phyloP scores from a whole-genome alignment of 2,888 invertebrate genomes.

The Eupithecia subfuscata region DNA sequence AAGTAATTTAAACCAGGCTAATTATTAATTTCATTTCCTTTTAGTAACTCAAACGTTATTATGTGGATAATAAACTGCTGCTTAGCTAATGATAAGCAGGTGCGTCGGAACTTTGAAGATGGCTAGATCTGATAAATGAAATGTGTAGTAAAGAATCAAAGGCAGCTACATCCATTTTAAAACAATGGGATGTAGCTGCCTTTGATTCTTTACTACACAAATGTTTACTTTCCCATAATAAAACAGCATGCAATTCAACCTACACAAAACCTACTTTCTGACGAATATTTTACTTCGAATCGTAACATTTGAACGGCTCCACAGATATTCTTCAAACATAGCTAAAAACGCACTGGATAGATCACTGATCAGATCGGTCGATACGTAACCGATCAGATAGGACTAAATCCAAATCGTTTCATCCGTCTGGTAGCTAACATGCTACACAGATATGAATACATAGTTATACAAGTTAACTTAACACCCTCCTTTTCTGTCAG shows the following conservation, averaged over 20 bases:
- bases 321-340: not conserved
- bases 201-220: no score
- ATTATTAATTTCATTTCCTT: not conserved
- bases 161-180: no score
- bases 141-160: no score
- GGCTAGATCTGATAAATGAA: constrained; percentile 28
- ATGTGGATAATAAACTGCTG: not conserved
- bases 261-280: no score
- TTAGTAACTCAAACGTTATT: not conserved
- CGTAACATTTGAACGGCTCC: constrained; percentile 12
- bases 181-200: no score
- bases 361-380: not conserved
- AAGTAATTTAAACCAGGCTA: not conserved
- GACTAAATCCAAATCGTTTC: not conserved
- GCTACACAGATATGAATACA: not conserved
- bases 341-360: not conserved
- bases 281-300: not conserved
- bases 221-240: constrained; percentile 42
- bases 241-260: not conserved
- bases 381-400: no score
- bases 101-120: not conserved
- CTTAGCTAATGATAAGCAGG: not conserved
- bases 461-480: no score
- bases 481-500: not conserved
- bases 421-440: not conserved